A percentile compares a stretch with the other conserved stretches of the same genome.
Conservation (phyloP, 2,797 vertebrate genomes). For the Gallinago nigripennis region DNA sequence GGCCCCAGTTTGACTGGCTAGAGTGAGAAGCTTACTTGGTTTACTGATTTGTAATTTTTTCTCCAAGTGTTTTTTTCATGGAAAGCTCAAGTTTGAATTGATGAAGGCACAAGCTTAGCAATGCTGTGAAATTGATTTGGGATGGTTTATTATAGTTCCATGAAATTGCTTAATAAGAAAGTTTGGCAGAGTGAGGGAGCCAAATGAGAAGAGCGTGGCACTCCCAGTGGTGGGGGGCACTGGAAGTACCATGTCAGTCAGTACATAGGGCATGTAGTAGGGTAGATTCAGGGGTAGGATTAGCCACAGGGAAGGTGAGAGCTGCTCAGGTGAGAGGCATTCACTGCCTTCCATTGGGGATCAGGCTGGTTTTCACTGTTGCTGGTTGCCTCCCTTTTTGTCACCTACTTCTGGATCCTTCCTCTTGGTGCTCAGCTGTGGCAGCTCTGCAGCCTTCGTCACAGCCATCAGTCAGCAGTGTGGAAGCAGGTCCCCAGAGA, state of each 20-base stretch:
- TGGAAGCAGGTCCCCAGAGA: slow-evolving; percentile 9
- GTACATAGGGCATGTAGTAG: background rate
- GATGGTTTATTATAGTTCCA: slow-evolving; percentile 21
- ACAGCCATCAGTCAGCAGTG: background rate
- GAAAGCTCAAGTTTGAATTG: slow-evolving; percentile 4
- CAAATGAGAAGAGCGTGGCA: background rate
- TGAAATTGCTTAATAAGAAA: slow-evolving; percentile 36
- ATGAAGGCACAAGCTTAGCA: slow-evolving; percentile 8
- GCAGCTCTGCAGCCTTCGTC: background rate
- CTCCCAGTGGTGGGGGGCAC: background rate
- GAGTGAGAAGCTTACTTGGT: background rate
- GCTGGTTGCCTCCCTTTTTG: background rate
- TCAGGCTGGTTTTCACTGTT: background rate
- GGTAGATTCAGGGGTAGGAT: background rate
- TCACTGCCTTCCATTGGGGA: background rate
- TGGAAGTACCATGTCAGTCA: background rate
- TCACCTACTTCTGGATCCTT: background rate
- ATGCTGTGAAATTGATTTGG: slow-evolving; percentile 53
- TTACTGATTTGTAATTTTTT: slow-evolving; percentile 13
- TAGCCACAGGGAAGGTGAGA: background rate
- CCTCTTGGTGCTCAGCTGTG: background rate
- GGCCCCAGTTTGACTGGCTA: background rate
- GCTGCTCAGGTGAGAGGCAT: background rate
- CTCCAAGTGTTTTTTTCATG: slow-evolving; percentile 25
- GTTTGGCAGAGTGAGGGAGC: background rate